Evolutionary conservation across 2,888 invertebrate genomes (phyloP), one percentile per base, ranked within the genome.

Genomic region (Danaus chrysippus): DNA sequence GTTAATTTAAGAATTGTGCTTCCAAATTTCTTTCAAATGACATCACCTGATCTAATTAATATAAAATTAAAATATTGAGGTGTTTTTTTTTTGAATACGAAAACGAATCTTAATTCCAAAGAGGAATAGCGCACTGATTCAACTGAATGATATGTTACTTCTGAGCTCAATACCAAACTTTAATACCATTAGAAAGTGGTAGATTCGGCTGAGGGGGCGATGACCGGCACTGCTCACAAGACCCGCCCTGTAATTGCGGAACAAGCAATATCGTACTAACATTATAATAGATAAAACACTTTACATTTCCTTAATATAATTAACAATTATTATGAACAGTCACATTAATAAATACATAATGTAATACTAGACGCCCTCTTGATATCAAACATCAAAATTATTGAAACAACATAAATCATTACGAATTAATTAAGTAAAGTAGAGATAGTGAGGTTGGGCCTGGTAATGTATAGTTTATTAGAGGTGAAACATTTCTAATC

Each of bases 181-280:
- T 81, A 83, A 82, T 84, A 78, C 81, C 78, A 83, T 86, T 89
- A 89, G 89, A 90, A 91, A 90, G 90, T 87, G 73, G 74, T 79
- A 81, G 83, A 83, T 87, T 88, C 79, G 83, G 79, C 77, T 71
- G 68, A 68, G 76, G 72, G 85, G 81, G 76, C 86, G 77, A 76
- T 77, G 87, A 83, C 86, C 86, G 79, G 73, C 79, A 77, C 81
- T 79, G 75, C 78, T 81, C 76, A 76, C 69, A 76, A 72, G 75
- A 75, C 77, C 78, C 80, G 79, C 85, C 83, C 82, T 84, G 82
- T 76, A 81, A 79, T 81, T 76, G 74, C 73, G 68, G 68, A 78
- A 76, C 75, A 74, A 76, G 75, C 64, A 67, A 62, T 78, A 77
- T 76, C 70, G 76, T 68, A 71, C 73, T 74, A 71, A 71, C 71